Percentiles rank a stretch among this genome's conserved stretches.
phyloP scores from a whole-genome alignment of 2,888 invertebrate species.

The Chloroclysta siterata region DNA sequence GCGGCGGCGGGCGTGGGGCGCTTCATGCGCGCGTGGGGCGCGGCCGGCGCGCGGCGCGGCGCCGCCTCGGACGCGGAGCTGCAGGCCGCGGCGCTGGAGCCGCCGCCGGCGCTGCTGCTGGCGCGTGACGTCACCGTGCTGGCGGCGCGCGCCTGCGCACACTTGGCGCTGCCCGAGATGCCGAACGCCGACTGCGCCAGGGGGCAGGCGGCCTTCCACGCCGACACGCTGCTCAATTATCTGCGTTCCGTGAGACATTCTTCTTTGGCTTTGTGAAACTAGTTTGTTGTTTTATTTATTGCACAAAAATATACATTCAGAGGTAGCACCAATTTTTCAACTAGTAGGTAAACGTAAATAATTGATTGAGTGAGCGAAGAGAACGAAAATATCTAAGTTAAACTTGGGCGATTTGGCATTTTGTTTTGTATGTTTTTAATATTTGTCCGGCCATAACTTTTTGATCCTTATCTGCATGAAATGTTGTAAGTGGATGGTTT shows the following conservation, averaged over 20 bases:
- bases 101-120: conserved; percentile 39
- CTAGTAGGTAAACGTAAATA: no score
- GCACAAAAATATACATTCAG: no score
- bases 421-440: no score
- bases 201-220: conserved; percentile 68
- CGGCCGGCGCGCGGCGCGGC: conserved; percentile 37
- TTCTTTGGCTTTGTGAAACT: no score
- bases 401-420: no score
- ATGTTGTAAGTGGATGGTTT: no score
- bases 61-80: conserved; percentile 32
- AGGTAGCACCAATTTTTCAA: no score
- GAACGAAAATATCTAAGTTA: no score
- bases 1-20: conserved; percentile 48
- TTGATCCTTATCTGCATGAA: no score
- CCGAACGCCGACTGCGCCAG: conserved; percentile 53
- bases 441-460: no score
- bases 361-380: no score
- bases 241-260: conserved; percentile 60
- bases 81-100: conserved; percentile 35
- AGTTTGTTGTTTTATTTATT: no score
- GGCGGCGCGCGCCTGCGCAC: conserved; percentile 47
- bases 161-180: conserved; percentile 49
- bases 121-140: conserved; percentile 29
- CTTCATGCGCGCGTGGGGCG: conserved; percentile 47
- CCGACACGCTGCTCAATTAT: conserved; percentile 75